Percentiles rank a stretch among this genome's conserved stretches.
Evolutionary conservation across 2,113 vertebrate genomes (phyloP).

Genomic region (Corythornis cristatus): DNA sequence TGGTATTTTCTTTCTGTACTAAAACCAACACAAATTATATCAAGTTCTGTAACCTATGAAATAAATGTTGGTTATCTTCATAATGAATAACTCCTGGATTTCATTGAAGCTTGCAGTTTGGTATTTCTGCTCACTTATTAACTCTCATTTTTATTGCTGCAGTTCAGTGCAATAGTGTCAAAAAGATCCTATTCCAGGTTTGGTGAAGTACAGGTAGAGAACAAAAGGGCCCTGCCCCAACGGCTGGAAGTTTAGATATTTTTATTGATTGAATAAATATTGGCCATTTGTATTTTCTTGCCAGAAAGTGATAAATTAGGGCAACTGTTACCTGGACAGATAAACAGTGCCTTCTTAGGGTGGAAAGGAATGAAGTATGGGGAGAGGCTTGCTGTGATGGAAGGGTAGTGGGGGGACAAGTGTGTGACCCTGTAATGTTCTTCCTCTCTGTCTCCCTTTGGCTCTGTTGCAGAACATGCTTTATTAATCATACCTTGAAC

Average conservation of each 20-base stretch:
- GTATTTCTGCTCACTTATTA: neutral
- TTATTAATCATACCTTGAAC: neutral
- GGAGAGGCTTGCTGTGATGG: neutral
- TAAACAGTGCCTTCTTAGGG: neutral
- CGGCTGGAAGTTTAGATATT: neutral
- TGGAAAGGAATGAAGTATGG: neutral
- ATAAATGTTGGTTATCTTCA: neutral
- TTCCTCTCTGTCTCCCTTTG: neutral
- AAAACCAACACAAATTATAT: neutral
- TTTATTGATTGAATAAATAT: constrained; percentile 26
- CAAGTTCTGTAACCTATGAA: neutral
- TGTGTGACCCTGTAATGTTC: neutral
- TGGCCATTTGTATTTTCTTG: neutral
- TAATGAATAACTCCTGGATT: neutral
- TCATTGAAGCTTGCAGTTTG: neutral
- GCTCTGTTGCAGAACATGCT: neutral
- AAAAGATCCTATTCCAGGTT: neutral
- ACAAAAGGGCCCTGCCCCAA: neutral
- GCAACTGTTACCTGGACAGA: neutral
- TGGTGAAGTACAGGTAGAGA: neutral
- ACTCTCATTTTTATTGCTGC: neutral
- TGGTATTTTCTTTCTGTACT: constrained; percentile 12
- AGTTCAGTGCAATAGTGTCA: neutral
- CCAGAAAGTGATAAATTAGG: neutral
- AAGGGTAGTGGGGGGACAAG: neutral